These are phyloP conservation scores for Zaprionus lachaisei DNA, from an alignment of 1,140 invertebrate genomes.

Conservation along the genomic window DNA sequence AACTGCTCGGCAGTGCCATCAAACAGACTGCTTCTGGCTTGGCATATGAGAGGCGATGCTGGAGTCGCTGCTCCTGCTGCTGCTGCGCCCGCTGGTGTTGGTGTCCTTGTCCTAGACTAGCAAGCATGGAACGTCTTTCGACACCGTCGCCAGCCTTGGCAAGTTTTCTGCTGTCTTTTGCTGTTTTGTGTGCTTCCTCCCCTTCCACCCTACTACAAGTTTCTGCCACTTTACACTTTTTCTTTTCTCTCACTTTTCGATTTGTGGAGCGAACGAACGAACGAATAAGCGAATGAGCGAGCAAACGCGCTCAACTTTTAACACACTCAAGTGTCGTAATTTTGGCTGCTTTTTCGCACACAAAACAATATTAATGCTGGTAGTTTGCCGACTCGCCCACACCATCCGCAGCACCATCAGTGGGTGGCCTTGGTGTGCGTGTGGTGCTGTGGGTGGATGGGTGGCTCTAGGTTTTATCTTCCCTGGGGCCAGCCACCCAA, in stretches of 20 bases:
- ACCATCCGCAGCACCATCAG: neutral
- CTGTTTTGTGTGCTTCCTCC: conserved; percentile 70
- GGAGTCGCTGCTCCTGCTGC: neutral
- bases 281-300: conserved; percentile 28
- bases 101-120: conserved; percentile 48
- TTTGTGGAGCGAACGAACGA: conserved; percentile 46
- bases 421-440: neutral
- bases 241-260: conserved; percentile 76
- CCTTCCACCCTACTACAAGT: conserved; percentile 37
- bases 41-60: conserved; percentile 28
- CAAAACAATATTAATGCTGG: conserved; percentile 82
- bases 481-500: conserved; percentile 32
- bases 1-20: conserved; percentile 20
- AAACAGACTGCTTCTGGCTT: conserved; percentile 32
- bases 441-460: conserved; percentile 10
- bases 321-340: conserved; percentile 82
- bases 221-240: conserved; percentile 76
- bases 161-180: conserved; percentile 81
- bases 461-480: conserved; percentile 3
- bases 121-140: conserved; percentile 58
- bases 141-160: conserved; percentile 67
- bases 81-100: neutral
- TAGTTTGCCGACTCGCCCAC: conserved; percentile 50
- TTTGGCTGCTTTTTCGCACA: conserved; percentile 82
- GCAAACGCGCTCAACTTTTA: conserved; percentile 78